Conservation (phyloP, 1,140 invertebrate species). For the Potamilus streckersoni region DNA sequence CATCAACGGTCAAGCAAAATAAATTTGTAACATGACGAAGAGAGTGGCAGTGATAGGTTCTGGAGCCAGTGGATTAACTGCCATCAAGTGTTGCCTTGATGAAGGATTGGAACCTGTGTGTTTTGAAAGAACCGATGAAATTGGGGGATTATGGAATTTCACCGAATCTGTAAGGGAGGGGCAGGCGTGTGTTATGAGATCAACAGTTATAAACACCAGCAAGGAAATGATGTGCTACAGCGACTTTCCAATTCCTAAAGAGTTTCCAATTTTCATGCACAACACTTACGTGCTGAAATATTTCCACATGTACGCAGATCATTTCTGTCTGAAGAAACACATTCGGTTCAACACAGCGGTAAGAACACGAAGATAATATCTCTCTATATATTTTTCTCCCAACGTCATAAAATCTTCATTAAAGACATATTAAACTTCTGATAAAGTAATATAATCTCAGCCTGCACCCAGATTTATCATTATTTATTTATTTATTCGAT, state of each 20-base stretch:
- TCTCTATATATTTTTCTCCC: too few relatives aligned
- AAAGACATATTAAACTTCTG: too few relatives aligned
- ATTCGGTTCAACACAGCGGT: constrained; percentile 44
- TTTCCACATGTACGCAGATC: constrained; percentile 63
- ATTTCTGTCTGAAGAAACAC: constrained; percentile 41
- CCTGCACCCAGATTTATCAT: too few relatives aligned
- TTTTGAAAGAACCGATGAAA: constrained; percentile 61
- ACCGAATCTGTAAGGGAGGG: constrained; percentile 36
- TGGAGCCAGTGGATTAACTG: constrained; percentile 63
- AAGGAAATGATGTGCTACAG: constrained; percentile 71
- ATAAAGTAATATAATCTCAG: too few relatives aligned
- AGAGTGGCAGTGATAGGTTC: constrained; percentile 61
- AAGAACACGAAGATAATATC: neutral
- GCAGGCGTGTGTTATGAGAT: constrained; percentile 39
- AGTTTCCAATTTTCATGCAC: constrained; percentile 69
- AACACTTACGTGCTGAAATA: constrained; percentile 66
- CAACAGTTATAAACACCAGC: constrained; percentile 61
- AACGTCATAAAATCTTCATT: too few relatives aligned
- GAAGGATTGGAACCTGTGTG: constrained; percentile 63
- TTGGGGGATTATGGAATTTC: constrained; percentile 61
- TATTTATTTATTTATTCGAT: too few relatives aligned
- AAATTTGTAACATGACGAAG: constrained; percentile 5
- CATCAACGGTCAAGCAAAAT: too few relatives aligned
- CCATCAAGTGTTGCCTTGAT: constrained; percentile 69
- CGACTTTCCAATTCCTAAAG: constrained; percentile 68